These are phyloP conservation scores for Corydoras sp. DNA, from an alignment of 2,113 vertebrate genomes.

Conservation along the genomic window DNA sequence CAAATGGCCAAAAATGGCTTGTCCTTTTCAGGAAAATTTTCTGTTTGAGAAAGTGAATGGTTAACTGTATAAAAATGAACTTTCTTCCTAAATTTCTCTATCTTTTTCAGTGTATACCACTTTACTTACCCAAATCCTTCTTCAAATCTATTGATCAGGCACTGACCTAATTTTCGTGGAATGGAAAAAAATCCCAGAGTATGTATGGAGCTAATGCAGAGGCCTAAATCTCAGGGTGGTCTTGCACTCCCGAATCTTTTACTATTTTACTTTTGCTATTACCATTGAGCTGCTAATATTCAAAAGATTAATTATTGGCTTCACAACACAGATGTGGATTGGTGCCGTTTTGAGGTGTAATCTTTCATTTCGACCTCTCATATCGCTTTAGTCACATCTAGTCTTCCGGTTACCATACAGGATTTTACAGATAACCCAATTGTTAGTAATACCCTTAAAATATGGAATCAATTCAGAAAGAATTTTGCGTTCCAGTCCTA, in stretches of 20 bases:
- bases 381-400: neutral
- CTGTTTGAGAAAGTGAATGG: conserved; percentile 8
- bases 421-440: neutral
- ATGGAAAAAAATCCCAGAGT: conserved; percentile 7
- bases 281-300: conserved; percentile 11
- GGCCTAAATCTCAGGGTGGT: neutral
- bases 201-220: neutral
- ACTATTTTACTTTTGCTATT: no score
- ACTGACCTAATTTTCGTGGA: conserved; percentile 11
- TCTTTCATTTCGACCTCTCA: conserved; percentile 13
- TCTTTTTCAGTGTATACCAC: conserved; percentile 23
- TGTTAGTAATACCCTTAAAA: neutral
- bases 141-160: conserved; percentile 11
- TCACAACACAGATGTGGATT: neutral
- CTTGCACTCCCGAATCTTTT: conserved; percentile 5
- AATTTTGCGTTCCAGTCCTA: conserved; percentile 8
- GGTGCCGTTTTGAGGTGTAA: neutral
- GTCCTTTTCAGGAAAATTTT: conserved; percentile 8
- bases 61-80: conserved; percentile 3
- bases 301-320: conserved; percentile 13
- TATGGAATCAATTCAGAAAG: conserved; percentile 15
- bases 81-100: conserved; percentile 2
- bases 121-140: conserved; percentile 15
- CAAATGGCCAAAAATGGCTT: no score
- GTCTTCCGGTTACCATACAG: neutral